These are phyloP conservation scores for Lepidurus packardi DNA, from an alignment of 1,140 invertebrate genomes.

Conservation along the genomic window DNA sequence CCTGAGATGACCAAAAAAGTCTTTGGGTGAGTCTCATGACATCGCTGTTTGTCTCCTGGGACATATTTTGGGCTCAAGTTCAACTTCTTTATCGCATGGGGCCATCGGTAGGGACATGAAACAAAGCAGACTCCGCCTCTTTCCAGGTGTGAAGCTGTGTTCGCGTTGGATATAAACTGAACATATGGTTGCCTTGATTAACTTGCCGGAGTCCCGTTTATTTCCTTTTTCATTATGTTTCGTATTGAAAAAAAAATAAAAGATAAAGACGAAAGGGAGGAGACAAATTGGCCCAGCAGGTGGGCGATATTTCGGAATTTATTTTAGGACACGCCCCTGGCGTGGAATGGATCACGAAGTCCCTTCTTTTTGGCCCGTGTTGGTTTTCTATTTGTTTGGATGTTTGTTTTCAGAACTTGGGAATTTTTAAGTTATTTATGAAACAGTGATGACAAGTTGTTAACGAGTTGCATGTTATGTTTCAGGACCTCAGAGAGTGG, in stretches of 20 bases:
- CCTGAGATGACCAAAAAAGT: not conserved
- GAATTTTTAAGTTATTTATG: constrained; percentile 6
- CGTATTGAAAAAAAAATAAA: not conserved
- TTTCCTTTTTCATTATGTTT: not conserved
- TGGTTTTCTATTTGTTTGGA: not conserved
- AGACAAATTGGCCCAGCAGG: constrained; percentile 14
- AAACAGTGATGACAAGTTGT: constrained; percentile 2
- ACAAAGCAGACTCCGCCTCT: not conserved
- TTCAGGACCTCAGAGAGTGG: not conserved
- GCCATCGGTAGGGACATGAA: not conserved
- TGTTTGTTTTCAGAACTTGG: not conserved
- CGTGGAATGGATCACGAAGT: too few relatives aligned
- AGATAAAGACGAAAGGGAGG: not conserved
- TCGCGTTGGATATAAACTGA: not conserved
- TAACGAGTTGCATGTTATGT: not conserved
- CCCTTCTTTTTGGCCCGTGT: not conserved
- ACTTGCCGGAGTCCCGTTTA: not conserved
- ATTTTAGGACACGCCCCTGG: too few relatives aligned
- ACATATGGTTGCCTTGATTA: not conserved
- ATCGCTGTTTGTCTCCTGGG: too few relatives aligned
- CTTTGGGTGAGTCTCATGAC: too few relatives aligned
- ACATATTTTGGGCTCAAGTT: too few relatives aligned
- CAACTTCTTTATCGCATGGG: too few relatives aligned
- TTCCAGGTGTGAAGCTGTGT: not conserved
- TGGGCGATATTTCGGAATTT: constrained; percentile 14